Evolutionary conservation across 2,113 vertebrate species (phyloP), one percentile per base, ranked within the genome.

Genomic region (Cyanocitta stelleri): DNA sequence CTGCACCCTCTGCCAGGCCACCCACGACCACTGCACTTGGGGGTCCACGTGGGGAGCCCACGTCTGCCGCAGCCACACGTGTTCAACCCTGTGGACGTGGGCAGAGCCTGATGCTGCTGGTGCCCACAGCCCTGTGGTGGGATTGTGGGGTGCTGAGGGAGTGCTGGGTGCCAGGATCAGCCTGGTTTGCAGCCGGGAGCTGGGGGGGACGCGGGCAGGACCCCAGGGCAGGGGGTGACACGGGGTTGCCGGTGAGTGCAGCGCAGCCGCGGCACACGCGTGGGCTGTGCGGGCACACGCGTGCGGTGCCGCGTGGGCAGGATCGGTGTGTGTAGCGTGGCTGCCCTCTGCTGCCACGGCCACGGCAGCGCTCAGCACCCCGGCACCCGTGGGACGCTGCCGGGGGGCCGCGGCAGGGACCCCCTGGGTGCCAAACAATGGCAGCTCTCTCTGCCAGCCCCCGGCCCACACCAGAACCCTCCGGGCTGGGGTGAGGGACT

Each of bases 331-430:
- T 29, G 95, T 68, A 74, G 89, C 94, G 12, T 88, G 95, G 94
- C 89, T 95, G 95, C 95, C 95, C 95, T 94, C 95, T 96, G 94
- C 95, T 92, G 95, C 95, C 91, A 63, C 66, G 4, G 75, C 66
- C 83, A 35, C 66, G 93, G 91, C 94, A 88, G 66, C 83, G 94
- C 94, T 72, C 95, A 20, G 95, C 89, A 68, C 88, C 72, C 22
- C 19, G 79, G 54, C 71, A 72, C 83, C 83, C 86, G 5, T 3
- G 86, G 85, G 85, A 55, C 24, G 48, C 64, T 14, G 39, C 55
- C 41, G 22, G 33, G 51, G 54, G 54, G 26, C 43, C 44, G 32
- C 26, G 10, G 37, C 44, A 17, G n/a, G 39, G 62, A 68, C 26
- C 87, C 51, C 14, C 51, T 1, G 63, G 39, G 48, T 15, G 68